Evolutionary conservation across 2,797 vertebrate species (phyloP).

Genomic region (Mallotus villosus): DNA sequence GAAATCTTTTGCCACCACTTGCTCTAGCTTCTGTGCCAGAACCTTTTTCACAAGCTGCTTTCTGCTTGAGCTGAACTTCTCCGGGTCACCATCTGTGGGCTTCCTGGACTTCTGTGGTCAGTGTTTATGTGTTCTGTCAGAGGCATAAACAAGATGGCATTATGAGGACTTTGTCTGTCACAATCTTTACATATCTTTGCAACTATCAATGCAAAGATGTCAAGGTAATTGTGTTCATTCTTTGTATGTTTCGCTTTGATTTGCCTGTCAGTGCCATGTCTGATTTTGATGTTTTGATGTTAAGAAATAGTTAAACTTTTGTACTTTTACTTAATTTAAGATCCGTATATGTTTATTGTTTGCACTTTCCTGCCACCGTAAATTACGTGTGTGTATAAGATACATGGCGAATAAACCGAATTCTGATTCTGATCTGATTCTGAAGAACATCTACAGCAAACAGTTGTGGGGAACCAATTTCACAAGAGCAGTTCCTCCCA

Average conservation of each 20-base stretch:
- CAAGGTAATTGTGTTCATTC: conserved; percentile 56
- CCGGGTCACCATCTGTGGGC: conserved; percentile 37
- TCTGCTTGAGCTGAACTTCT: conserved; percentile 59
- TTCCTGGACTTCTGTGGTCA: conserved; percentile 45
- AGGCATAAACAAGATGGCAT: conserved; percentile 73
- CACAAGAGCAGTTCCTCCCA: conserved; percentile 60
- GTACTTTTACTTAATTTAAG: no score
- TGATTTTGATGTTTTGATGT: conserved; percentile 73
- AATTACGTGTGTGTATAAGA: no score
- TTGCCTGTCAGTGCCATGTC: conserved; percentile 39
- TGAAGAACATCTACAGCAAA: conserved; percentile 65
- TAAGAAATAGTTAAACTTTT: no score
- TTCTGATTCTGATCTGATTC: no score
- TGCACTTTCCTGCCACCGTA: no score
- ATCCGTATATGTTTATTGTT: no score
- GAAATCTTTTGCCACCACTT: conserved; percentile 39
- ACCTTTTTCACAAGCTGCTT: conserved; percentile 36
- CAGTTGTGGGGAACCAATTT: conserved; percentile 65
- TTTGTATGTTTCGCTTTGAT: conserved; percentile 21
- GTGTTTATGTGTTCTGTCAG: conserved; percentile 50
- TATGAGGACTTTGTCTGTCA: conserved; percentile 62
- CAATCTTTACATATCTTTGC: conserved; percentile 69
- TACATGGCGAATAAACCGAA: no score
- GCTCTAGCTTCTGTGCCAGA: conserved; percentile 38
- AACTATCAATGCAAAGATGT: conserved; percentile 67